phyloP scores from a whole-genome alignment of 2,797 vertebrate genomes.

The Microctenopoma steveboyesi region DNA sequence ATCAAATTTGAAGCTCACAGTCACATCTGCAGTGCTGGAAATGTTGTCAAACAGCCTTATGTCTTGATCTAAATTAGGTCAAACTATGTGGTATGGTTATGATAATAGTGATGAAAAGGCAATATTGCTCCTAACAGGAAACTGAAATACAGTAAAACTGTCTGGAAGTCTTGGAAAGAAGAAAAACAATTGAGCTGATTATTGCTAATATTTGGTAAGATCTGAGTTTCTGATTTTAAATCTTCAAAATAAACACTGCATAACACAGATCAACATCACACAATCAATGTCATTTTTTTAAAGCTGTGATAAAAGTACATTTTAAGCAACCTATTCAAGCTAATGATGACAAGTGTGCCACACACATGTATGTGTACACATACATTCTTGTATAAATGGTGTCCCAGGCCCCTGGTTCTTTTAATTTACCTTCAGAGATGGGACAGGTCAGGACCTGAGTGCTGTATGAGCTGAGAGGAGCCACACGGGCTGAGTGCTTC shows the following conservation, averaged over 20 bases:
- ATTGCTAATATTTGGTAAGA: not conserved
- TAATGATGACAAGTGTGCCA: conserved; percentile 9
- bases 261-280: not conserved
- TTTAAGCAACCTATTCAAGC: not conserved
- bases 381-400: not conserved
- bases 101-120: conserved; percentile 25
- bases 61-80: conserved; percentile 38
- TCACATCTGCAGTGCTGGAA: conserved; percentile 30
- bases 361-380: not conserved
- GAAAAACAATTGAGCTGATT: not conserved
- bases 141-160: conserved; percentile 2
- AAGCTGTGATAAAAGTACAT: conserved; percentile 5
- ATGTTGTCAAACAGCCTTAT: conserved; percentile 24
- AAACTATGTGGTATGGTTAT: conserved; percentile 17
- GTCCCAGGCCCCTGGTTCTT: conserved; percentile 15
- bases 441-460: conserved; percentile 87
- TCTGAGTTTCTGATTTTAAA: not conserved
- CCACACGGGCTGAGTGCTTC: conserved; percentile 88
- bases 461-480: conserved; percentile 88
- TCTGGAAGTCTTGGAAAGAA: not conserved
- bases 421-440: conserved; percentile 85
- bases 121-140: not conserved
- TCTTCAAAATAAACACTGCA: conserved; percentile 2
- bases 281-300: not conserved
- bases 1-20: conserved; percentile 46